phyloP scores from a whole-genome alignment of 2,888 invertebrate genomes.

The Rhopalosiphum nymphaeae region DNA sequence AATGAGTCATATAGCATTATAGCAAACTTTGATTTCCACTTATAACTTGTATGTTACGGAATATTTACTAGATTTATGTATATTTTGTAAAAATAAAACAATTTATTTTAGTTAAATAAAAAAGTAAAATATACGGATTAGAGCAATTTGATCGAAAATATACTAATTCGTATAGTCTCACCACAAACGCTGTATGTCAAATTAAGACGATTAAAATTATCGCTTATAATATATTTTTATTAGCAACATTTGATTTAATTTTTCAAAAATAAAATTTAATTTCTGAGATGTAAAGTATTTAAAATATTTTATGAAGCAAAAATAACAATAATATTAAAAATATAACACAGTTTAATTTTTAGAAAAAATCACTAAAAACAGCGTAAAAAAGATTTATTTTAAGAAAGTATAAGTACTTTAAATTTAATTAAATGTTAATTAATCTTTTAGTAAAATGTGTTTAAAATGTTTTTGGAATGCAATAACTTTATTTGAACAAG shows the following conservation, averaged over 20 bases:
- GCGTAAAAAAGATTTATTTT: background rate
- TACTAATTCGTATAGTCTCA: background rate
- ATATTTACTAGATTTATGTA: background rate
- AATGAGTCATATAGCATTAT: background rate
- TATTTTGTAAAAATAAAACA: background rate
- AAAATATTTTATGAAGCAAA: background rate
- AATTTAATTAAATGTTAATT: background rate
- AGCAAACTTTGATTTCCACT: background rate
- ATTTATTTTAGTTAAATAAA: background rate
- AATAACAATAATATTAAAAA: background rate
- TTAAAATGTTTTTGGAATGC: background rate
- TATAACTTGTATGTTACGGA: background rate
- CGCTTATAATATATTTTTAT: background rate
- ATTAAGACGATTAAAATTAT: background rate
- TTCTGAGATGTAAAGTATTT: background rate
- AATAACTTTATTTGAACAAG: background rate
- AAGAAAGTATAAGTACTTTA: background rate
- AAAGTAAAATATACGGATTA: background rate
- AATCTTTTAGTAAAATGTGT: background rate
- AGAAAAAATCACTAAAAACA: background rate
- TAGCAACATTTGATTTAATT: background rate
- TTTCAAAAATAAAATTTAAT: background rate
- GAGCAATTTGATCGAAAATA: background rate
- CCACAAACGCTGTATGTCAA: background rate
- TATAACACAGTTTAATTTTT: background rate